Conservation (phyloP, 2,797 vertebrate genomes). For the Urophycis tenuis region DNA sequence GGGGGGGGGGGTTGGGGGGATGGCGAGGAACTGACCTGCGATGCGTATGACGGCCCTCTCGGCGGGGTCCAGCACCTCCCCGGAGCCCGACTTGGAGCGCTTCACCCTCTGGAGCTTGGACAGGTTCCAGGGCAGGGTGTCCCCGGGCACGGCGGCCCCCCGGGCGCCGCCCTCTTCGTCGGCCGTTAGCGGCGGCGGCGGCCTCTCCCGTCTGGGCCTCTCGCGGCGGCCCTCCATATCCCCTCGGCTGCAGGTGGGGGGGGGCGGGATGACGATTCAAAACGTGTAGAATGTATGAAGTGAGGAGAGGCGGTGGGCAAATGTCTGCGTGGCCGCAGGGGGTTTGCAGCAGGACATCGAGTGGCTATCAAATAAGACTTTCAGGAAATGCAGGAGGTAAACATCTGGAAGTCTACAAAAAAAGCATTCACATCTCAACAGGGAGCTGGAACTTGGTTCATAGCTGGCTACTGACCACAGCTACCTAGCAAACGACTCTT, state of each 20-base stretch:
- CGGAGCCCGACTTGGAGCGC: conserved; percentile 71
- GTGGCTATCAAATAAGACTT: neutral
- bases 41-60: conserved; percentile 89
- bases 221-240: conserved; percentile 56
- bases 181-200: conserved; percentile 41
- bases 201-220: conserved; percentile 62
- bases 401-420: no score
- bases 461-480: neutral
- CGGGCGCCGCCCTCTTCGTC: neutral
- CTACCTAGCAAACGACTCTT: neutral
- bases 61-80: conserved; percentile 85
- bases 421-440: neutral
- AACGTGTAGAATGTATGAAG: neutral
- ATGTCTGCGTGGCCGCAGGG: neutral
- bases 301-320: neutral
- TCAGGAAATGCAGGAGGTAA: neutral
- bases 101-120: conserved; percentile 82
- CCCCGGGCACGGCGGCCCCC: conserved; percentile 61
- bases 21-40: conserved; percentile 82
- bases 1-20: no score
- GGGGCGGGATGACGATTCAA: neutral
- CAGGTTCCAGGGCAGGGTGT: conserved; percentile 92
- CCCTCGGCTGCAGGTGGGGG: no score
- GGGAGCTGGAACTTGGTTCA: neutral
- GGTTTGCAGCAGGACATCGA: neutral